phyloP scores from a whole-genome alignment of 1,140 invertebrate genomes.

The Drosophila ficusphila region DNA sequence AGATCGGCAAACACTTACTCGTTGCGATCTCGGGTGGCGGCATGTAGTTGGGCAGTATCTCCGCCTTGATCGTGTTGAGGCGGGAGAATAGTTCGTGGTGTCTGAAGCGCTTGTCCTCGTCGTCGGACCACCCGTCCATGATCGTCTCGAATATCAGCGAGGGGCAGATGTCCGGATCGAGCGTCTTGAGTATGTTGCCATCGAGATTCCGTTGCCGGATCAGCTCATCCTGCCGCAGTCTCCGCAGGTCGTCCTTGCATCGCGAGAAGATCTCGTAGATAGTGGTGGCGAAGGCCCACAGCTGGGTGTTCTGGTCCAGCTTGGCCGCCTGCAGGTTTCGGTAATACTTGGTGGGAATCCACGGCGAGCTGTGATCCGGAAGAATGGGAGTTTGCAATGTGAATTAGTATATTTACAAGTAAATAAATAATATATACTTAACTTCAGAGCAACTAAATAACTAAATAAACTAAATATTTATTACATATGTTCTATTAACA shows the following conservation, averaged over 20 bases:
- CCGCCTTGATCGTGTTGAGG: slow-evolving; percentile 53
- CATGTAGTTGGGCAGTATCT: slow-evolving; percentile 24
- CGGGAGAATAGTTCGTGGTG: slow-evolving; percentile 86
- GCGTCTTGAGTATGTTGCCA: slow-evolving; percentile 86
- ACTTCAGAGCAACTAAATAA: no score
- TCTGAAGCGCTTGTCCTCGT: slow-evolving; percentile 89
- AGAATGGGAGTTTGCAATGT: no score
- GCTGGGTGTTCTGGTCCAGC: slow-evolving; percentile 88
- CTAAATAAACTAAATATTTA: no score
- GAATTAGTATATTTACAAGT: no score
- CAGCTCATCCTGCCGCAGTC: slow-evolving; percentile 36
- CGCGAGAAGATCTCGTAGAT: slow-evolving; percentile 95
- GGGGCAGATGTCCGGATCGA: slow-evolving; percentile 88
- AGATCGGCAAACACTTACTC: slow-evolving; percentile 23
- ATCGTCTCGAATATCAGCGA: slow-evolving; percentile 91
- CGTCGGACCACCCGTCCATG: slow-evolving; percentile 93
- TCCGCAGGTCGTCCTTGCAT: slow-evolving; percentile 85
- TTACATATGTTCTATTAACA: no score
- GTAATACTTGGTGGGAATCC: slow-evolving; percentile 93
- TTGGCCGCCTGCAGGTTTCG: slow-evolving; percentile 88
- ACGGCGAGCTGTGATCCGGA: slow-evolving; percentile 91
- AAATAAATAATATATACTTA: no score
- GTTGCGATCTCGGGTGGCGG: slow-evolving; percentile 20
- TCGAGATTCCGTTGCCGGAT: slow-evolving; percentile 77
- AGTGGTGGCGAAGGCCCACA: slow-evolving; percentile 95